These are phyloP conservation scores for Ostrea denselamellosa DNA, from an alignment of 1,140 invertebrate species.

Conservation along the genomic window DNA sequence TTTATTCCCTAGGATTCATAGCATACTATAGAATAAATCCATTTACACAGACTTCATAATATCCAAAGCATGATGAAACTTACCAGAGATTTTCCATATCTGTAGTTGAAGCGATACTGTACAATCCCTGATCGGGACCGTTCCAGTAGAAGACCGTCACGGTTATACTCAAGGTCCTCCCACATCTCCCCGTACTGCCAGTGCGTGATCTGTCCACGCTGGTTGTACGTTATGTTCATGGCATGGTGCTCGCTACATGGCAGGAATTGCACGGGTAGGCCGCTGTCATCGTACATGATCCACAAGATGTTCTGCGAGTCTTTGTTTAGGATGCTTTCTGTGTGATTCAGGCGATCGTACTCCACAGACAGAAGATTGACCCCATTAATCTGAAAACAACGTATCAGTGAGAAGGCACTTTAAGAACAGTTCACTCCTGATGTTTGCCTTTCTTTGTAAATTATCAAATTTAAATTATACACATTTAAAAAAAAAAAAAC, in stretches of 20 bases:
- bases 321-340: slow-evolving; percentile 93
- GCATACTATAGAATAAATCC: no score
- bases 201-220: slow-evolving; percentile 92
- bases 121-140: slow-evolving; percentile 87
- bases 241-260: slow-evolving; percentile 85
- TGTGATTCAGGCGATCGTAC: slow-evolving; percentile 92
- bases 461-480: no score
- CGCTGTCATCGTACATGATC: slow-evolving; percentile 91
- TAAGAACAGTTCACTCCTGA: no score
- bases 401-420: no score
- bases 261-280: slow-evolving; percentile 84
- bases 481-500: no score
- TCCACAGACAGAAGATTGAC: slow-evolving; percentile 94
- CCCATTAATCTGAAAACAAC: slow-evolving; percentile 81
- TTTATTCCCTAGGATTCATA: no score
- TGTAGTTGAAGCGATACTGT: slow-evolving; percentile 85
- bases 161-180: slow-evolving; percentile 92
- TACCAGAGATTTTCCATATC: slow-evolving; percentile 62
- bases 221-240: slow-evolving; percentile 88
- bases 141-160: slow-evolving; percentile 90
- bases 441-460: no score
- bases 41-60: no score
- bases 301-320: slow-evolving; percentile 89
- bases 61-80: not conserved
- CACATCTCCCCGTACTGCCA: slow-evolving; percentile 94